These are phyloP conservation scores for Zaprionus camerounensis DNA, from an alignment of 1,140 invertebrate genomes.

Conservation along the genomic window DNA sequence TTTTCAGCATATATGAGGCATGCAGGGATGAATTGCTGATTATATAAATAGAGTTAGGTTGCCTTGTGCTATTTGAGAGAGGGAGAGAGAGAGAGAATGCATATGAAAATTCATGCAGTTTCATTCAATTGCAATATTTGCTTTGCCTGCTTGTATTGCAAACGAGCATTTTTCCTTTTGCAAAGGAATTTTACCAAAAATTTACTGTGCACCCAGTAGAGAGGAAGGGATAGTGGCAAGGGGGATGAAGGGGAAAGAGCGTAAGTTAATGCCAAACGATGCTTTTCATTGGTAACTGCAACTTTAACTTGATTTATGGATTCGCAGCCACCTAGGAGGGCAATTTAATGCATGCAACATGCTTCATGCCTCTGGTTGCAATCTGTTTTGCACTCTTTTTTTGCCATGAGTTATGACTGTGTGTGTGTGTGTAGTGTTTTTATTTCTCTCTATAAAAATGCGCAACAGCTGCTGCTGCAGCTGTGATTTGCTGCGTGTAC, in stretches of 20 bases:
- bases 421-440: neutral
- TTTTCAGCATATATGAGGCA: neutral
- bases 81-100: neutral
- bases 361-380: neutral
- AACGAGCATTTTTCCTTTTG: neutral
- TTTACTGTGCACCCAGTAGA: neutral
- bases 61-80: neutral
- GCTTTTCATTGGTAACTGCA: neutral
- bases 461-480: neutral
- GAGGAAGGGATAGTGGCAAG: neutral
- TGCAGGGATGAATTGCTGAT: neutral
- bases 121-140: neutral
- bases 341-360: neutral
- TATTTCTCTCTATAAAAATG: neutral
- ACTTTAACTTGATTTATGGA: constrained; percentile 1
- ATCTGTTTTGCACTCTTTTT: neutral
- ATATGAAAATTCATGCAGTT: neutral
- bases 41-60: neutral
- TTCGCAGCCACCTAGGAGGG: neutral
- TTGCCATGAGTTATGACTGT: neutral
- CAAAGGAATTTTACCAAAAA: neutral
- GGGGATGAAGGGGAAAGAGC: neutral
- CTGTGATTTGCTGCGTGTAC: neutral
- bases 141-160: neutral
- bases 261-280: neutral